Percentiles rank a stretch among this genome's conserved stretches.
phyloP scores from a whole-genome alignment of 2,113 vertebrate genomes.

The Stercorarius parasiticus region DNA sequence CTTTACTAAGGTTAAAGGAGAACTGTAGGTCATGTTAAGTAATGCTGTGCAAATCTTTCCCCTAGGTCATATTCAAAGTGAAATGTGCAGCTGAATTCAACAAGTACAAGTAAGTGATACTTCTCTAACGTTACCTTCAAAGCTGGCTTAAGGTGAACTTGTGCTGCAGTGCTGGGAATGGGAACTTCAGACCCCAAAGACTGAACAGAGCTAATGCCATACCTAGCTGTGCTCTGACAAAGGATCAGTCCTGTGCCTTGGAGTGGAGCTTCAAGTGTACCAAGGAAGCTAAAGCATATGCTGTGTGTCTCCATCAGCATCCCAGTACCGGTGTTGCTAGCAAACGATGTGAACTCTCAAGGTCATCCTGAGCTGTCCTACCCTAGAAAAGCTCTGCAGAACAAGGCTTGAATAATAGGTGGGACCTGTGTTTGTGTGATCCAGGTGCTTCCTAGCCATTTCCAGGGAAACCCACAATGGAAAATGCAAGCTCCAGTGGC shows the following conservation, averaged over 20 bases:
- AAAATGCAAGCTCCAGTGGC: background rate
- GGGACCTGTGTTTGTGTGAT: background rate
- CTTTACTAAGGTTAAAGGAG: background rate
- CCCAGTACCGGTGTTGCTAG: background rate
- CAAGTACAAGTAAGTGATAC: conserved; percentile 92
- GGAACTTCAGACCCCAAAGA: background rate
- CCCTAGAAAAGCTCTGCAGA: background rate
- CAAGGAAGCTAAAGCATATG: background rate
- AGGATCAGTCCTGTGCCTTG: background rate
- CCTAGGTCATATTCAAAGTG: conserved; percentile 94
- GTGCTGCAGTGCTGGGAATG: background rate
- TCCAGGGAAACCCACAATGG: background rate
- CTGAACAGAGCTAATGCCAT: background rate
- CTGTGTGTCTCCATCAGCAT: background rate
- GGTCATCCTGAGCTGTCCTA: background rate
- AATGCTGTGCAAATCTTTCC: conserved; percentile 25
- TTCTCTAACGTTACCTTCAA: background rate
- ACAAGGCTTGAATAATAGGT: background rate
- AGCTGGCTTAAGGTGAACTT: background rate
- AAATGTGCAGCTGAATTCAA: conserved; percentile 95
- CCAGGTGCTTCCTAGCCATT: background rate
- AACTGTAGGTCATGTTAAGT: background rate
- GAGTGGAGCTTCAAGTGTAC: background rate
- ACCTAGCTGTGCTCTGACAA: background rate
- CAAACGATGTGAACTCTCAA: background rate